Evolutionary conservation across 1,140 invertebrate genomes (phyloP).

Genomic region (Nymphalis io): DNA sequence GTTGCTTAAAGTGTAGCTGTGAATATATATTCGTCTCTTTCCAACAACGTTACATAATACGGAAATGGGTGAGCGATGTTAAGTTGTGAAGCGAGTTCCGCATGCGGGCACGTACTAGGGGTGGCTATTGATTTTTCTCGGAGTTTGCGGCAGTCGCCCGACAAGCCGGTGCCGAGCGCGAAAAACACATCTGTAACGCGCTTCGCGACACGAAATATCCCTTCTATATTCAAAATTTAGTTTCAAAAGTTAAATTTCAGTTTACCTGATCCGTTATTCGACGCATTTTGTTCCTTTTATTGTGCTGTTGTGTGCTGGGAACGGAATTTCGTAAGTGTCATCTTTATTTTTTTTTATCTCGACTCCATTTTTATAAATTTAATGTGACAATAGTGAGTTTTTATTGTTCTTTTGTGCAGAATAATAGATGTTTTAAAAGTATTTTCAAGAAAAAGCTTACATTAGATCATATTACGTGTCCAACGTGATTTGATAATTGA

Average conservation of each 20-base stretch:
- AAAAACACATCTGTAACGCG: conserved; percentile 72
- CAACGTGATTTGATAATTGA: conserved; percentile 35
- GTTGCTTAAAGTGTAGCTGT: conserved; percentile 51
- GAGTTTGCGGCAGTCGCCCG: conserved; percentile 77
- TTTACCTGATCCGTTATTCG: conserved; percentile 36
- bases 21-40: conserved; percentile 56
- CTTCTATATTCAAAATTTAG: conserved; percentile 54
- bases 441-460: not conserved
- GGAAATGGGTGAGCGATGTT: conserved; percentile 73
- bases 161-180: conserved; percentile 74
- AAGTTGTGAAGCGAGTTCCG: conserved; percentile 64
- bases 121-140: conserved; percentile 76
- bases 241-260: conserved; percentile 40
- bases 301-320: conserved; percentile 66
- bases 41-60: conserved; percentile 69
- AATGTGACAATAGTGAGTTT: conserved; percentile 40
- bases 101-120: conserved; percentile 68
- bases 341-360: conserved; percentile 40
- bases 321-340: conserved; percentile 65
- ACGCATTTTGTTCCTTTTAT: conserved; percentile 40
- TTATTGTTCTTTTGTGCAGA: conserved; percentile 22
- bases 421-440: not conserved
- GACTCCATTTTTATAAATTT: conserved; percentile 55
- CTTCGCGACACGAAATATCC: conserved; percentile 60
- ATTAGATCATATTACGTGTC: conserved; percentile 28